Conservation (phyloP, 1,140 invertebrate genomes). For the Ceratitis capitata region DNA sequence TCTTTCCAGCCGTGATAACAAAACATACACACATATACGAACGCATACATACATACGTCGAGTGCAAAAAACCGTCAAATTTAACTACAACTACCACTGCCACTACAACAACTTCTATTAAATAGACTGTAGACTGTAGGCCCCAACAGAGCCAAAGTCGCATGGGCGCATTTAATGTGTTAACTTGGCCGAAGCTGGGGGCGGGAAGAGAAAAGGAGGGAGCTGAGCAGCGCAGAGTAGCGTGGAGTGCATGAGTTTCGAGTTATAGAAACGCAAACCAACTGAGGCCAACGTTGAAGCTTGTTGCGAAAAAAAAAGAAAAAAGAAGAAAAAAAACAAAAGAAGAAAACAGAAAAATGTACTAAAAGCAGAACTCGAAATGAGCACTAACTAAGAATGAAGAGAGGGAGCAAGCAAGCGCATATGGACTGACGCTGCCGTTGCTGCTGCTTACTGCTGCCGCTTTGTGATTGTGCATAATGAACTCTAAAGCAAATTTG, state of each 20-base stretch:
- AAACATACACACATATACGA: too few species aligned
- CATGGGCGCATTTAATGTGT: not conserved
- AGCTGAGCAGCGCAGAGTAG: not conserved
- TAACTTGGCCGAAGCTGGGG: not conserved
- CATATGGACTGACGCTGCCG: not conserved
- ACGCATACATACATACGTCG: too few species aligned
- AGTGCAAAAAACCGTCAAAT: not conserved
- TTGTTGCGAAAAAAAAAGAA: not conserved
- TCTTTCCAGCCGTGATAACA: too few species aligned
- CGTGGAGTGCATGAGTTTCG: not conserved
- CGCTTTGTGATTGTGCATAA: slow-evolving; percentile 34
- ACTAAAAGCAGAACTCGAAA: slow-evolving; percentile 1
- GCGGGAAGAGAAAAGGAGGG: too few species aligned
- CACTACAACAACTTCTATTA: too few species aligned
- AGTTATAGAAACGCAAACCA: not conserved
- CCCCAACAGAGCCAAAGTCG: not conserved
- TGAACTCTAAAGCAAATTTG: slow-evolving; percentile 28
- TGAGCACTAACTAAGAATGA: not conserved
- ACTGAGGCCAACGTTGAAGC: not conserved
- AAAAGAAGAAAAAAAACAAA: not conserved
- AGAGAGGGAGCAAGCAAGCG: not conserved
- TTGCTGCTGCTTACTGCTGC: too few species aligned
- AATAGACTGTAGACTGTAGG: not conserved
- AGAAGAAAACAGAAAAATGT: slow-evolving; percentile 1
- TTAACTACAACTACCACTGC: slow-evolving; percentile 2